These are phyloP conservation scores for Macrosteles quadrilineatus DNA, from an alignment of 1,140 invertebrate genomes.

Conservation along the genomic window DNA sequence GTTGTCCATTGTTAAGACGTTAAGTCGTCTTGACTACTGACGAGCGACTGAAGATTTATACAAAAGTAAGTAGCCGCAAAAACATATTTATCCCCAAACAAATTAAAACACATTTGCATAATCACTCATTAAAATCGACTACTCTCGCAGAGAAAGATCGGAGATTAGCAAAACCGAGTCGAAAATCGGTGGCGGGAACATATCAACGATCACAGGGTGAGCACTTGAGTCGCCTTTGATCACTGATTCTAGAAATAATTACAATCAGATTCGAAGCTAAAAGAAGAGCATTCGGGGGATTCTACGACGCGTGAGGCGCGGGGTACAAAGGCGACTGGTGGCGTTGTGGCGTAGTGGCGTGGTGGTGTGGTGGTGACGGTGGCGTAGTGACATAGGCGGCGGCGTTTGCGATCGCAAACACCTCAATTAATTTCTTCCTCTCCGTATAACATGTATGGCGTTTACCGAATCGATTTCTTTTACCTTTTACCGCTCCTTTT, in stretches of 20 bases:
- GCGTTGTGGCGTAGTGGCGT: not conserved
- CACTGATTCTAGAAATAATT: slow-evolving; percentile 22
- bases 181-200: slow-evolving; percentile 6
- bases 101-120: not conserved
- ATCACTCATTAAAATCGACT: not conserved
- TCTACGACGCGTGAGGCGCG: not conserved
- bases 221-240: slow-evolving; percentile 1
- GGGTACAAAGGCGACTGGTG: not conserved
- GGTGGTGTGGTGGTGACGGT: too few relatives aligned
- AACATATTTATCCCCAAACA: too few relatives aligned
- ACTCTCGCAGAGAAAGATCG: not conserved
- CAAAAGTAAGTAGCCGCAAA: too few relatives aligned
- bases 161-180: slow-evolving; percentile 5
- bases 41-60: too few relatives aligned
- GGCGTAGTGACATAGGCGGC: too few relatives aligned
- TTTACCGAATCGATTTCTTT: slow-evolving; percentile 35
- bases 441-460: slow-evolving; percentile 33
- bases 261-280: slow-evolving; percentile 12
- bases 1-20: too few relatives aligned
- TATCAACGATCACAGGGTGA: not conserved
- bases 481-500: slow-evolving; percentile 25
- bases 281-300: slow-evolving; percentile 16
- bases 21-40: too few relatives aligned
- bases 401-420: slow-evolving; percentile 27
- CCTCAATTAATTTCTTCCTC: slow-evolving; percentile 37